Evolutionary conservation across 2,797 vertebrate genomes (phyloP), one percentile per base, ranked within the genome.

Genomic region (Ptychadena robeensis): DNA sequence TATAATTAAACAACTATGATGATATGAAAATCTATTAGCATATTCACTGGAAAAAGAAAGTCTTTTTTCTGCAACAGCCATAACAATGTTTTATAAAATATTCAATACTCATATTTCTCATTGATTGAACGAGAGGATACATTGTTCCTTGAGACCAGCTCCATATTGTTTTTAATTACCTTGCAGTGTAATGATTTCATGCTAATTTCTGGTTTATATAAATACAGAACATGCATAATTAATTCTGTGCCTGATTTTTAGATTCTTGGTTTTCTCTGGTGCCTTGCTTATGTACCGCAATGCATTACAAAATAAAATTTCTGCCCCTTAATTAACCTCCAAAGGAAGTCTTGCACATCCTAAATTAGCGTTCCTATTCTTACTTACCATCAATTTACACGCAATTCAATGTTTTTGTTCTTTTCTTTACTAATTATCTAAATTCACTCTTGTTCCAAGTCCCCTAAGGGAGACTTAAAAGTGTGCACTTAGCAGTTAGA

Each of bases 271-370:
- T 77, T 57, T 25, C 40, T 35, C 30, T n/a, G 12, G 14, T 44
- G 15, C 18, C 18, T 22, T 71, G 53, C 9, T 32, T 12, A 71
- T 34, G 9, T 65, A 40, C 27, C 37, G 74, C 61, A 48, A 25
- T 38, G 14, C 34, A 40, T 64, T 27, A 72, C 40, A 14, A 6
- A 70, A 37, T 59, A 59, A 9, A 8, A 14, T 40, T 59, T 70
- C 9, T 53, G 25, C 14, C 22, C 28, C 30, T 80, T 72, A 80
- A 72, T 80, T 80, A 71, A 70, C 57, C 57, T 72, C 57, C 38
- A 63, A 28, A 72, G 68, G 40, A 44, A 40, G 70, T n/a, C 25
- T 61, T 53, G 11, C 2, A 34, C 22, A 25, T 18, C 28, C 34
- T 27, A 32, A 1, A 27, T 25, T 61, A 11, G 34, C 3, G 3